Base-by-base conservation (phyloP, 2,888 invertebrate genomes). In the Dasypolia templi region DNA sequence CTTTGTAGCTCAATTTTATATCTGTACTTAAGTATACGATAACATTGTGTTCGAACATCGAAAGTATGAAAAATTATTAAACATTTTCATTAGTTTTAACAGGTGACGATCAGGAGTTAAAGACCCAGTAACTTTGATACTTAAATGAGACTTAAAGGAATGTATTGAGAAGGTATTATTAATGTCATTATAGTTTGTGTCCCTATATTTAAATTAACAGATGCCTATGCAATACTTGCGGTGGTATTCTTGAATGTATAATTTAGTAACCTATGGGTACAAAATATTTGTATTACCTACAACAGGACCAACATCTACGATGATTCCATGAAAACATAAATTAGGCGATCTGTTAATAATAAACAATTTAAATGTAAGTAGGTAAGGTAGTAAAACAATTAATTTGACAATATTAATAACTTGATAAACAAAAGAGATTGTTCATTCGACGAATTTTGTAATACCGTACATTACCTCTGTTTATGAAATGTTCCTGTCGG, bases 1-100 rank as follows among this genome's bases (percentile, higher is more conserved):
- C 82, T 89, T 91, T 89, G 87, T 94, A 95, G 95, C 95, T 95
- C 95, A 95, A 96, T 95, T 93, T 93, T 90, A 53, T 89, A 82
- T 89, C 85, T 89, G 91, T 94, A 93, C 92, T 94, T 93, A 92
- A 89, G 90, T 92, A 91, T 92, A 92, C 90, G 90, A 89, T 86
- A 87, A 79, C 53, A 70, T 88, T 91, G 90, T 93, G 91, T 94
- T 92, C 90, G 89, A 90, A 89, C 91, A 92, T 93, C 92, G 92
- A 93, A 91, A 90, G 85, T 86, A 82, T 77, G 63, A 75, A 67
- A 65, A 76, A 56, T 68, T 51, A 66, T 74, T 74, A 44, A 67
- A 42, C 65, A 61, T 74, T 75, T 68, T 72, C 62, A 70, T 46
- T 74, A 73, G 72, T 68, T 75, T 64, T 78, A 72, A 64, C 75